These are phyloP conservation scores for Ictalurus punctatus DNA, from an alignment of 2,113 vertebrate species.

Conservation along the genomic window DNA sequence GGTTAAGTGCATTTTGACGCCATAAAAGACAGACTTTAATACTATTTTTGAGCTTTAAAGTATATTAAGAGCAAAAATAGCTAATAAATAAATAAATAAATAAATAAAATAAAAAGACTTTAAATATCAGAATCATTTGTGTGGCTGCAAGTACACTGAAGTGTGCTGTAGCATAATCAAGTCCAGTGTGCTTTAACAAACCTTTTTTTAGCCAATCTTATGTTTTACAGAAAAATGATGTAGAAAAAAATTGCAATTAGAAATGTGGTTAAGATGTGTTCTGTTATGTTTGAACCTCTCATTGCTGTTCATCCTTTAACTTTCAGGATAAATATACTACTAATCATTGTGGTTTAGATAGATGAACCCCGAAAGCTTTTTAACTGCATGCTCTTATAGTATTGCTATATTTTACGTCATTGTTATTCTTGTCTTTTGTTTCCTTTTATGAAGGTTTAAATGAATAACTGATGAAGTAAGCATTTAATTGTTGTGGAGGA, in stretches of 20 bases:
- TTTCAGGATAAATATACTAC: background rate
- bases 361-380: background rate
- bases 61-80: background rate
- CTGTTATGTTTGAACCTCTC: background rate
- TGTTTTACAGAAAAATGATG: background rate
- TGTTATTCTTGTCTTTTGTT: background rate
- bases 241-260: background rate
- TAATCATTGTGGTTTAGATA: background rate
- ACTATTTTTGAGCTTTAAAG: background rate
- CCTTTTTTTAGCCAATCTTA: no score
- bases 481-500: background rate
- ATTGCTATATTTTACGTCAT: background rate
- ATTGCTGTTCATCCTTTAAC: background rate
- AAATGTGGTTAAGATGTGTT: background rate
- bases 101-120: no score
- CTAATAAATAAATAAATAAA: no score
- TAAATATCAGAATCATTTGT: background rate
- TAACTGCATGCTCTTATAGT: background rate
- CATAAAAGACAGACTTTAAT: background rate
- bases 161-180: background rate
- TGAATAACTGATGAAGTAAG: background rate
- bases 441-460: background rate
- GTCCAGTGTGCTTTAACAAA: background rate
- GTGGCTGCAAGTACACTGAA: background rate
- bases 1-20: background rate